A percentile compares a stretch with the other conserved stretches of the same genome.
Conservation (phyloP, 2,888 invertebrate genomes). For the Autographa pulchrina region DNA sequence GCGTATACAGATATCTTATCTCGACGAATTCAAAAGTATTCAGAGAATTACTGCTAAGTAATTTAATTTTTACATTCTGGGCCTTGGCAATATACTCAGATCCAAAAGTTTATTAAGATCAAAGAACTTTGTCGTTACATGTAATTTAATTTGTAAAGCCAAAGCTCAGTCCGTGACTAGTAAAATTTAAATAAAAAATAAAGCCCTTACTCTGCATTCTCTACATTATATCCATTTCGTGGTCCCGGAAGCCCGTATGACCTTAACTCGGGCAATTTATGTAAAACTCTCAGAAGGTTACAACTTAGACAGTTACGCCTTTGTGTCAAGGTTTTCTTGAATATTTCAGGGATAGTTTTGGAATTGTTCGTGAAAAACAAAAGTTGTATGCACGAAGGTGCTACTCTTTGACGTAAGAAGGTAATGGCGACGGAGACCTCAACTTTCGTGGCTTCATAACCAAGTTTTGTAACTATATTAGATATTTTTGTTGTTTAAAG, state of each 20-base stretch:
- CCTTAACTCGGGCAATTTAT: conserved; percentile 8
- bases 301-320: conserved; percentile 7
- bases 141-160: no score
- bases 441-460: no score
- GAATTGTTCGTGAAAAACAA: neutral
- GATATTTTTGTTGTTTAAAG: no score
- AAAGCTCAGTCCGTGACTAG: neutral
- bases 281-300: conserved; percentile 9
- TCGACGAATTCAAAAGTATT: no score
- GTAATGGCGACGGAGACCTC: no score
- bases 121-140: no score
- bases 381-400: neutral
- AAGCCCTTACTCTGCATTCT: neutral
- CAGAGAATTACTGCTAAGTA: no score
- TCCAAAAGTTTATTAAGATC: no score
- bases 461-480: no score
- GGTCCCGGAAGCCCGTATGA: neutral
- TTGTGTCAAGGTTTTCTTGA: conserved; percentile 9
- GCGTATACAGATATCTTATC: no score
- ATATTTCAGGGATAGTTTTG: conserved; percentile 13
- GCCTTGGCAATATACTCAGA: no score
- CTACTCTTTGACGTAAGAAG: neutral
- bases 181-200: neutral
- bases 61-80: no score
- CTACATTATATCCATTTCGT: neutral